These are phyloP conservation scores for Chaetodon trifasciatus DNA, from an alignment of 2,797 vertebrate species.

Conservation along the genomic window DNA sequence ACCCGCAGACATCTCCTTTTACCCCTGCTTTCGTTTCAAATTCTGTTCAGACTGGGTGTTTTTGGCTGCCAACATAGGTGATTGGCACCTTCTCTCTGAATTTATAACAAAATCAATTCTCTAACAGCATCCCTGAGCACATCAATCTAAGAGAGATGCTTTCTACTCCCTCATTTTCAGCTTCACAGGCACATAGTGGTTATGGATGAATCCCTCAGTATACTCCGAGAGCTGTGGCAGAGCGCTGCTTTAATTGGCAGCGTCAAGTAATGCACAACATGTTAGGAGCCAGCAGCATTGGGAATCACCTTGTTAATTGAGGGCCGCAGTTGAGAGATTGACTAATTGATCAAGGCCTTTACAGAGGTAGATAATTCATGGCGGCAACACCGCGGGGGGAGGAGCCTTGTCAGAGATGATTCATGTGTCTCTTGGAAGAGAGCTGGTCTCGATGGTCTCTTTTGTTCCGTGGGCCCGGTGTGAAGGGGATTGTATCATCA, in stretches of 20 bases:
- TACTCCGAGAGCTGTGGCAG: conserved; percentile 55
- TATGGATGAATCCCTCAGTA: conserved; percentile 75
- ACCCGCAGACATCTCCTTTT: conserved; percentile 80
- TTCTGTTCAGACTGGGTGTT: conserved; percentile 75
- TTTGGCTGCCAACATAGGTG: conserved; percentile 80
- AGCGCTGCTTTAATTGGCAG: conserved; percentile 76
- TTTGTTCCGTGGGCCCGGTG: conserved; percentile 73
- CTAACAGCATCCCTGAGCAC: conserved; percentile 80
- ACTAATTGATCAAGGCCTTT: conserved; percentile 86
- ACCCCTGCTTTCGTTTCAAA: conserved; percentile 73
- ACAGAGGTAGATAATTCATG: conserved; percentile 79
- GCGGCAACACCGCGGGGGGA: conserved; percentile 66
- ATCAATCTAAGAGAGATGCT: conserved; percentile 75
- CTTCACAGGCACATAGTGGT: conserved; percentile 64
- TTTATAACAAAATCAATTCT: conserved; percentile 86
- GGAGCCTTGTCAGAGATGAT: conserved; percentile 82
- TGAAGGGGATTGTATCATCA: conserved; percentile 75
- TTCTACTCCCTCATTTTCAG: conserved; percentile 77
- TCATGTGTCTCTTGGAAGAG: conserved; percentile 77
- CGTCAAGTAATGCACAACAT: conserved; percentile 74
- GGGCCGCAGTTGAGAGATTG: conserved; percentile 82
- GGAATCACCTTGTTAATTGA: conserved; percentile 83
- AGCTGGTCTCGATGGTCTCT: conserved; percentile 77
- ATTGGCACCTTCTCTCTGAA: conserved; percentile 82
- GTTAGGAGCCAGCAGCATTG: conserved; percentile 68